phyloP scores from a whole-genome alignment of 2,113 vertebrate genomes.

The Ceyx melanurus region DNA sequence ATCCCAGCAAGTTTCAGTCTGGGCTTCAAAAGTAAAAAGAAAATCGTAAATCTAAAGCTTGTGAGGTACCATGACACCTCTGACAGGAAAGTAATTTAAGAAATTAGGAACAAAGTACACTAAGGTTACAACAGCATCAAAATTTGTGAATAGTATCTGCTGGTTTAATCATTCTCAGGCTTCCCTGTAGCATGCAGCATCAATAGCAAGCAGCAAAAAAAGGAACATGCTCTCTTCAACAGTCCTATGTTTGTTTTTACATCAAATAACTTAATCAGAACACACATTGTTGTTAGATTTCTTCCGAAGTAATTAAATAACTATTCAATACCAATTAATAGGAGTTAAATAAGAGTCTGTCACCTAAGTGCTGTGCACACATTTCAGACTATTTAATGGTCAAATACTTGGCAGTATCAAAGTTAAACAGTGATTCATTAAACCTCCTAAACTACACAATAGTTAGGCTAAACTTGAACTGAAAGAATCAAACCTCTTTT shows the following conservation, averaged over 20 bases:
- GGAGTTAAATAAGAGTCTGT: slow-evolving; percentile 78
- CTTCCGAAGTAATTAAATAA: slow-evolving; percentile 80
- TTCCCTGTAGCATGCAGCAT: background rate
- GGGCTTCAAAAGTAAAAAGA: background rate
- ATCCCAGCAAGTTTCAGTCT: background rate
- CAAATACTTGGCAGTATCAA: slow-evolving; percentile 85
- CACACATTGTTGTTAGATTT: slow-evolving; percentile 76
- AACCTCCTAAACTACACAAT: slow-evolving; percentile 85
- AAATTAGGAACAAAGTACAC: background rate
- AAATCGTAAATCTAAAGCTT: background rate
- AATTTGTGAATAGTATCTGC: background rate
- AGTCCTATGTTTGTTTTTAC: slow-evolving; percentile 49
- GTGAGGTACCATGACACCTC: background rate
- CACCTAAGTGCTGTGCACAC: slow-evolving; percentile 78
- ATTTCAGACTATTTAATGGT: slow-evolving; percentile 80
- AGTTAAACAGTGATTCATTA: slow-evolving; percentile 94
- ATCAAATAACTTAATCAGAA: slow-evolving; percentile 79
- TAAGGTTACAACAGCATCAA: background rate
- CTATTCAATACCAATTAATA: slow-evolving; percentile 84
- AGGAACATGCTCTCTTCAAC: slow-evolving; percentile 10
- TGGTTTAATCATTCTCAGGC: background rate
- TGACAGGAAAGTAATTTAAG: background rate
- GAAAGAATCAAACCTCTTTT: slow-evolving; percentile 87
- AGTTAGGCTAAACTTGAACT: slow-evolving; percentile 80
- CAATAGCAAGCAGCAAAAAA: background rate